Evolutionary conservation across 2,888 invertebrate genomes (phyloP).

Genomic region (Eupithecia centaureata): DNA sequence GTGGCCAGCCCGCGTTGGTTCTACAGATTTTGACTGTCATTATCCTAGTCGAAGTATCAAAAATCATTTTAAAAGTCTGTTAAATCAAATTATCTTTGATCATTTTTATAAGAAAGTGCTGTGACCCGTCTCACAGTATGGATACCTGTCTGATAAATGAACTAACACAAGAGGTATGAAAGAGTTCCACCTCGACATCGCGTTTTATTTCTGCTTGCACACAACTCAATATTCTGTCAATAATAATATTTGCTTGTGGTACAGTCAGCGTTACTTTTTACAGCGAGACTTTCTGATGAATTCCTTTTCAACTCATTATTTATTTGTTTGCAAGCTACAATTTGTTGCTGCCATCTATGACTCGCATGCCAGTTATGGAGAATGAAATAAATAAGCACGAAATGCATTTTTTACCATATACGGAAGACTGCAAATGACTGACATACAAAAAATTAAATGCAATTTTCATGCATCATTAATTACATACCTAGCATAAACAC

Average conservation of each 20-base stretch:
- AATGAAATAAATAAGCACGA: no score
- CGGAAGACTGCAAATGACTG: no score
- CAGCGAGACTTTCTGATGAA: no score
- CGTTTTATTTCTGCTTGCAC: conserved; percentile 60
- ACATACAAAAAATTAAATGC: no score
- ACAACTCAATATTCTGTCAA: conserved; percentile 71
- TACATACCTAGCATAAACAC: no score
- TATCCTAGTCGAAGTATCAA: neutral
- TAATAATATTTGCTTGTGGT: conserved; percentile 52
- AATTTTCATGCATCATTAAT: no score
- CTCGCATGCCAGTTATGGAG: neutral
- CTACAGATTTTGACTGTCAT: no score
- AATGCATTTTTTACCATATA: neutral
- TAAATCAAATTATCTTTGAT: neutral
- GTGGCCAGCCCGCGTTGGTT: no score
- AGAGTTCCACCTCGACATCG: conserved; percentile 52
- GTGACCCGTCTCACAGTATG: neutral
- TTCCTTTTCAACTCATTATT: no score
- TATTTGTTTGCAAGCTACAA: neutral
- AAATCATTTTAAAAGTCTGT: no score
- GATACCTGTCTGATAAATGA: conserved; percentile 54
- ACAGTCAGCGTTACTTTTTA: conserved; percentile 16
- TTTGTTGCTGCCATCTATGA: neutral
- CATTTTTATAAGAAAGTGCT: neutral
- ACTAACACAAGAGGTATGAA: conserved; percentile 53